Conservation (phyloP, 1,140 invertebrate species). For the Calephelis virginiensis region DNA sequence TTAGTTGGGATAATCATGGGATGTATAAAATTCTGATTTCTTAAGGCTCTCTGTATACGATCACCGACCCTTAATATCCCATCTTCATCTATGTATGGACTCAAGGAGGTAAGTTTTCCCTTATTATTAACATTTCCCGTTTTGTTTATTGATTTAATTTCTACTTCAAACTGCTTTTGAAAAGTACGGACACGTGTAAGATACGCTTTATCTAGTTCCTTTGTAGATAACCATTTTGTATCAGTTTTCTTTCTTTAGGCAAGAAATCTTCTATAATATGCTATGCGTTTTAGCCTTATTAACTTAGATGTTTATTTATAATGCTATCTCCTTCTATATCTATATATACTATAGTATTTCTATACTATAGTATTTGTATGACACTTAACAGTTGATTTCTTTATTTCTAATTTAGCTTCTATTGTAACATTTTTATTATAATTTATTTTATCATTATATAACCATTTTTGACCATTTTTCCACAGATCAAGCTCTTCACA, state of each 20-base stretch:
- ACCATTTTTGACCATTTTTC: conserved; percentile 24
- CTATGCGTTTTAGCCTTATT: conserved; percentile 18
- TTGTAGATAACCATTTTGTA: background rate
- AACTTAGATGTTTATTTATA: conserved; percentile 14
- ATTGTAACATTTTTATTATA: conserved; percentile 6
- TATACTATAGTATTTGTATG: background rate
- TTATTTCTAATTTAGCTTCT: conserved; percentile 22
- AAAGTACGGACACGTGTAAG: conserved; percentile 20
- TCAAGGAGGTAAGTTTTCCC: conserved; percentile 26
- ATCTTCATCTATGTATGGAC: conserved; percentile 25
- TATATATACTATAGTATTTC: background rate
- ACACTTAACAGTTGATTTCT: background rate
- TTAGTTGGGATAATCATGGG: conserved; percentile 28
- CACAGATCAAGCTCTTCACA: conserved; percentile 28
- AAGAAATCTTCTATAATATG: conserved; percentile 28
- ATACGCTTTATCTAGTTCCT: conserved; percentile 22
- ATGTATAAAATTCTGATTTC: conserved; percentile 26
- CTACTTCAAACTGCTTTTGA: conserved; percentile 23
- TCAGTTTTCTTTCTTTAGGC: background rate
- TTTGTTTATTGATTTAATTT: conserved; percentile 12
- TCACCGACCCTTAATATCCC: conserved; percentile 17
- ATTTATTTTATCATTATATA: too few relatives aligned
- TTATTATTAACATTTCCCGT: too few relatives aligned
- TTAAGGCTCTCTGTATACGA: conserved; percentile 20
- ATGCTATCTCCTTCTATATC: conserved; percentile 18